Percentiles rank a stretch among this genome's conserved stretches.
These are phyloP conservation scores for Ictalurus furcatus DNA, from an alignment of 2,113 vertebrate genomes.

Conservation along the genomic window DNA sequence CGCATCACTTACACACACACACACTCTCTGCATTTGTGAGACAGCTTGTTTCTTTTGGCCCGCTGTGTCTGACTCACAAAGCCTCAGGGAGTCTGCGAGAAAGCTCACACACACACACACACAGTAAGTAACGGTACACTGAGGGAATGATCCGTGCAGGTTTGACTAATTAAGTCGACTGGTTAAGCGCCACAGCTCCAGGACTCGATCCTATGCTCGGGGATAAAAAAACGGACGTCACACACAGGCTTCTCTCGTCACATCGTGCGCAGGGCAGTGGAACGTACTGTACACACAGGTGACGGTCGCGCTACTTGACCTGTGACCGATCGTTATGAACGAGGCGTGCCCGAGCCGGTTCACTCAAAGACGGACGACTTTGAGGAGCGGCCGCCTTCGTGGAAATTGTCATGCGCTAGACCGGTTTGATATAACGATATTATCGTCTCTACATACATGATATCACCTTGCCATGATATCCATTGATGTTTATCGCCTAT, in stretches of 20 bases:
- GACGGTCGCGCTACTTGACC: background rate
- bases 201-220: background rate
- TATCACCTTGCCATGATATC: background rate
- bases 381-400: too few species aligned
- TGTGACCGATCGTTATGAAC: background rate
- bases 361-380: background rate
- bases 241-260: background rate
- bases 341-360: background rate
- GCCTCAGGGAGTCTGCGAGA: slow-evolving; percentile 10
- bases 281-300: too few species aligned
- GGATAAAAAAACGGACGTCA: background rate
- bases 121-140: background rate
- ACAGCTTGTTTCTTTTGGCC: slow-evolving; percentile 8
- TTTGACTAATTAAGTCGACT: background rate
- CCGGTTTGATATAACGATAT: background rate
- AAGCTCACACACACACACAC: slow-evolving; percentile 6
- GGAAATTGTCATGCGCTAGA: background rate
- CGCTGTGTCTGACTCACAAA: slow-evolving; percentile 35
- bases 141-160: background rate
- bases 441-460: background rate
- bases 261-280: background rate
- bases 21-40: background rate
- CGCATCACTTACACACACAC: background rate
- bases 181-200: background rate
- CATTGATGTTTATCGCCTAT: background rate